A percentile compares a stretch with the other conserved stretches of the same genome.
These are phyloP conservation scores for Tridacna crocea DNA, from an alignment of 2,888 invertebrate species.

Conservation along the genomic window DNA sequence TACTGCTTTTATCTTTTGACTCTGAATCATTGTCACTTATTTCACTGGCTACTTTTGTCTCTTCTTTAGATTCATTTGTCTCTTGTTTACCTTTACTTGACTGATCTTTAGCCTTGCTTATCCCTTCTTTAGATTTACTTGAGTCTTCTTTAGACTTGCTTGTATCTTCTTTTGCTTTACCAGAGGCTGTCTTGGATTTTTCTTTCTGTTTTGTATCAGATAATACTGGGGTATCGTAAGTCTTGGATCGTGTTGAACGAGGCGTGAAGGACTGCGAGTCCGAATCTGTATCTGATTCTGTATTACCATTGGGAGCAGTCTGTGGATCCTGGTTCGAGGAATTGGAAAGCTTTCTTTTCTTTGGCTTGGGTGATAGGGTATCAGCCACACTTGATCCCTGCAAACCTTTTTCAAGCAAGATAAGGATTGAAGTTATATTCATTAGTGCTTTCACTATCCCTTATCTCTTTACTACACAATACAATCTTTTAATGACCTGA, in stretches of 20 bases:
- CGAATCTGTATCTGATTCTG: slow-evolving; percentile 49
- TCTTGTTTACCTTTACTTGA: slow-evolving; percentile 6
- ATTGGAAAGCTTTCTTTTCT: slow-evolving; percentile 35
- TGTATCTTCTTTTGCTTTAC: slow-evolving; percentile 3
- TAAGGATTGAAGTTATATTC: neutral
- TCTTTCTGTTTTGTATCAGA: slow-evolving; percentile 44
- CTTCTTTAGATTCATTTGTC: slow-evolving; percentile 12
- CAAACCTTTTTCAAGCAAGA: slow-evolving; percentile 18
- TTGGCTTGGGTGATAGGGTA: slow-evolving; percentile 26
- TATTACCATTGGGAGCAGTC: slow-evolving; percentile 33
- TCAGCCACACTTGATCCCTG: slow-evolving; percentile 20
- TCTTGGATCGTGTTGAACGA: slow-evolving; percentile 56
- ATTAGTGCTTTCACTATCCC: neutral
- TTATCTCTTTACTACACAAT: neutral
- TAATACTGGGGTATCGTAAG: slow-evolving; percentile 45
- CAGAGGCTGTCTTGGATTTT: slow-evolving; percentile 29
- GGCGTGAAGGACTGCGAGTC: slow-evolving; percentile 44
- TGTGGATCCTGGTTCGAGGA: slow-evolving; percentile 29
- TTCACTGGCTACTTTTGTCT: neutral
- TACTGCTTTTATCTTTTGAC: slow-evolving; percentile 16
- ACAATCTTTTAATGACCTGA: no score
- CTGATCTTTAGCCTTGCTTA: slow-evolving; percentile 20
- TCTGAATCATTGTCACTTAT: slow-evolving; percentile 22
- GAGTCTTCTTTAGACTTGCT: slow-evolving; percentile 16
- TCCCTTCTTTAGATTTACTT: slow-evolving; percentile 24